Conservation (phyloP, 1,140 invertebrate genomes). For the Drosophila paulistorum region DNA sequence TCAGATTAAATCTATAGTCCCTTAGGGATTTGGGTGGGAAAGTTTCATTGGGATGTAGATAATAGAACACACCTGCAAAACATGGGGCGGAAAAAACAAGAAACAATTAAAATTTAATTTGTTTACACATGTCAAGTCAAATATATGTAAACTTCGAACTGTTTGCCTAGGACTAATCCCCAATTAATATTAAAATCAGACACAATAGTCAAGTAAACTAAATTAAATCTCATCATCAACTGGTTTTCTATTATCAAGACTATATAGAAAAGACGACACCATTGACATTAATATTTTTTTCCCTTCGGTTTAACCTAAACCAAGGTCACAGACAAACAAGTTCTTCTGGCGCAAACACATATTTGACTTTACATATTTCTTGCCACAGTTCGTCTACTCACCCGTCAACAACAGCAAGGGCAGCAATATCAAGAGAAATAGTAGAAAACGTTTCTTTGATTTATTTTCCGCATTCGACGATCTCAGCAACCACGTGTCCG, state of each 20-base stretch:
- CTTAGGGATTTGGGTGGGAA: conserved; percentile 75
- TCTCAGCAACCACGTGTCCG: conserved; percentile 84
- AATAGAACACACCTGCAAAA: conserved; percentile 80
- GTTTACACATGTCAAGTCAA: conserved; percentile 40
- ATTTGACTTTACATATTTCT: conserved; percentile 49
- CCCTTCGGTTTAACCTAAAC: not conserved
- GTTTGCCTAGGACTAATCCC: too few species aligned
- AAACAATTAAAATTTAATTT: conserved; percentile 34
- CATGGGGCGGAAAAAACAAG: conserved; percentile 2
- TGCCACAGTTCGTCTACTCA: conserved; percentile 67
- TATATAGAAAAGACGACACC: not conserved
- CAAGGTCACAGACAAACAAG: conserved; percentile 42
- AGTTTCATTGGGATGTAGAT: conserved; percentile 79
- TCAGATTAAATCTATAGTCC: conserved; percentile 54
- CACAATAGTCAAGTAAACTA: too few species aligned
- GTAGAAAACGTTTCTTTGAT: conserved; percentile 76
- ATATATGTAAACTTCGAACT: conserved; percentile 22
- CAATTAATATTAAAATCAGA: too few species aligned
- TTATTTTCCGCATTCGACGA: conserved; percentile 67
- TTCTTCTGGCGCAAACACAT: conserved; percentile 16
- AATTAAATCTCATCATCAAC: too few species aligned
- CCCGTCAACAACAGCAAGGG: conserved; percentile 83
- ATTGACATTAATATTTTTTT: not conserved
- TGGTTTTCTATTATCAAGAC: too few species aligned
- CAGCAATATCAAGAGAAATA: conserved; percentile 82